Evolutionary conservation across 1,140 invertebrate species (phyloP).

Genomic region (Achroia grisella): DNA sequence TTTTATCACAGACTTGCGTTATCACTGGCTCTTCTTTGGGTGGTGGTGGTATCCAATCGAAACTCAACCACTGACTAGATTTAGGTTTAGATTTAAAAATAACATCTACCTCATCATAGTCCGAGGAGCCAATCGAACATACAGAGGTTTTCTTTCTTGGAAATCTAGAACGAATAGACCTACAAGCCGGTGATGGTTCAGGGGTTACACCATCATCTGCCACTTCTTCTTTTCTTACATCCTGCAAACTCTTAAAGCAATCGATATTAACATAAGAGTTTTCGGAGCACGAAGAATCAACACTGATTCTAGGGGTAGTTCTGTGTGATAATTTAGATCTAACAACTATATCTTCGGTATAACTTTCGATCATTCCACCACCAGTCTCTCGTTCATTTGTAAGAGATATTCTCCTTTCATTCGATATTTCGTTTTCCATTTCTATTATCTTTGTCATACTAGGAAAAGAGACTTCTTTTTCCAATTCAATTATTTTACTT

Average conservation of each 20-base stretch:
- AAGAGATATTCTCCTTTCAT: conserved; percentile 62
- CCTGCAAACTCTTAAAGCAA: conserved; percentile 64
- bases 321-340: conserved; percentile 57
- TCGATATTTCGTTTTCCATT: conserved; percentile 69
- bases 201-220: conserved; percentile 32
- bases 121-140: conserved; percentile 70
- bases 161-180: conserved; percentile 56
- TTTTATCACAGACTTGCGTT: conserved; percentile 69
- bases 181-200: conserved; percentile 42
- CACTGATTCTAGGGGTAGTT: conserved; percentile 65
- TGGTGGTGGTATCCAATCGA: conserved; percentile 69
- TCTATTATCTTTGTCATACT: conserved; percentile 68
- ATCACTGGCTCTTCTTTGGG: conserved; percentile 70
- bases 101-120: conserved; percentile 68
- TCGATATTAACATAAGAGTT: conserved; percentile 73
- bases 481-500: conserved; percentile 47
- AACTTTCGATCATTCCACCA: conserved; percentile 41
- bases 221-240: conserved; percentile 58
- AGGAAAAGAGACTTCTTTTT: conserved; percentile 53
- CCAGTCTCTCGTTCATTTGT: conserved; percentile 63
- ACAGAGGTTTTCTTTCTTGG: conserved; percentile 69
- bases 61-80: conserved; percentile 73
- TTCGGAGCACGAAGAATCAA: conserved; percentile 72
- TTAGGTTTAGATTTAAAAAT: conserved; percentile 74
- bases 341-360: conserved; percentile 44